Evolutionary conservation across 1,140 invertebrate genomes (phyloP), one percentile per base, ranked within the genome.

Genomic region (Diachasma alloeum): DNA sequence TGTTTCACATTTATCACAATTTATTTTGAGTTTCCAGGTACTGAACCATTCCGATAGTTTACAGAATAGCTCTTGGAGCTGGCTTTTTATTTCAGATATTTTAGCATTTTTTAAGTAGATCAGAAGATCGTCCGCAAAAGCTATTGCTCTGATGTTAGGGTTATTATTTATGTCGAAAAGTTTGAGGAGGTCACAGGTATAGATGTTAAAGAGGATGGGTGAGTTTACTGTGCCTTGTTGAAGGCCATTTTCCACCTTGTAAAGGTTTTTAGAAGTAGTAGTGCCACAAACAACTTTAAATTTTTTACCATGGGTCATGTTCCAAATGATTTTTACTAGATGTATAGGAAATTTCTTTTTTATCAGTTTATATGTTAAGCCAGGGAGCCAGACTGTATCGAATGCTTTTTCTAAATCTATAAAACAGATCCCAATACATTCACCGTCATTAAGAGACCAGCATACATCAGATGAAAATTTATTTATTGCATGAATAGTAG

Each of bases 1-100:
- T 1, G 77, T 79, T 74, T 83, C 80, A 44, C 72, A 81, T 78
- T 83, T 82, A 0, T 44, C 8, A 0, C 15, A 24, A 26, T 83
- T 83, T 0, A 80, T 76, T 75, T 66, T 78, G 0, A 82, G 46
- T 59, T 81, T 82, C 80, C 80, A 81, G 0, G 17, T 56, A 9
- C 22, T 0, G 13, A 74, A 80, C 9, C 22, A 59, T 2, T 59
- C 17, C 4, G 17, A 3, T 22, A 59, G 4, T 19, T 59, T 59
- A 22, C 53, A 59, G 22, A 59, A 59, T 22, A 59, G 13, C 9
- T 67, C 13, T 67, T 67, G 63, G 10, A 67, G 11, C 15, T 36
- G 24, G 13, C 13, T 66, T 36, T 66, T 22, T 15, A 66, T 4
- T 36, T 31, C 11, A 26, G 1, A 36, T 10, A 66, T 26, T 66